Percentiles rank a stretch among this genome's conserved stretches.
These are phyloP conservation scores for Pseudochirops corinnae DNA, from an alignment of 2,797 vertebrate genomes.

Conservation along the genomic window DNA sequence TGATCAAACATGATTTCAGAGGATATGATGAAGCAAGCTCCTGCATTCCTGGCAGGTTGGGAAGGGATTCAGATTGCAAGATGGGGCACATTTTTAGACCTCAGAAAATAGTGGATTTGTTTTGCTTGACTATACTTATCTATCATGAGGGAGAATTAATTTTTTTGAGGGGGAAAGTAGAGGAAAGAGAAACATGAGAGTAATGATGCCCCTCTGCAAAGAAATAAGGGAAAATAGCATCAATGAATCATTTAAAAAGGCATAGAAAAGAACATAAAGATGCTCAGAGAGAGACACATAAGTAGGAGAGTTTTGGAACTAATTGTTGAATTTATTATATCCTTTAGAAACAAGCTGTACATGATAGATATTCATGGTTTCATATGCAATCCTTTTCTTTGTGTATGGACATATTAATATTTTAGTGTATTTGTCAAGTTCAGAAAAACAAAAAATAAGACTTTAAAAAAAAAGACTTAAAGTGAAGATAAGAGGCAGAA, in stretches of 20 bases:
- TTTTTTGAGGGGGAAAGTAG: not conserved
- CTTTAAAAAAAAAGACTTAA: too few species aligned
- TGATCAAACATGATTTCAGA: not conserved
- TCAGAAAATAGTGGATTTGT: not conserved
- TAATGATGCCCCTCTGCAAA: not conserved
- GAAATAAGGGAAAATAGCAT: not conserved
- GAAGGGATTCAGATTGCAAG: not conserved
- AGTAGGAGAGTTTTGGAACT: not conserved
- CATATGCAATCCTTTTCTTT: not conserved
- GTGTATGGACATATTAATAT: too few species aligned
- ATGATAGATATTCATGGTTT: not conserved
- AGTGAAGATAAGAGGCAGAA: too few species aligned
- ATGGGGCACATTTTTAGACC: not conserved
- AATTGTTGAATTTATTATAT: not conserved
- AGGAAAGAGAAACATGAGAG: not conserved
- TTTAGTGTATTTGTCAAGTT: too few species aligned
- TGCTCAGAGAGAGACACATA: not conserved
- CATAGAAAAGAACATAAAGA: not conserved
- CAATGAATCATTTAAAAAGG: not conserved
- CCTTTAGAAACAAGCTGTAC: not conserved
- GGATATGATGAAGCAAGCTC: not conserved
- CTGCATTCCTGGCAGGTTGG: not conserved
- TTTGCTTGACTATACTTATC: not conserved
- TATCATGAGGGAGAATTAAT: not conserved
- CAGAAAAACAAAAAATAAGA: too few species aligned